Conservation (phyloP, 2,888 invertebrate genomes). For the Callinectes sapidus region DNA sequence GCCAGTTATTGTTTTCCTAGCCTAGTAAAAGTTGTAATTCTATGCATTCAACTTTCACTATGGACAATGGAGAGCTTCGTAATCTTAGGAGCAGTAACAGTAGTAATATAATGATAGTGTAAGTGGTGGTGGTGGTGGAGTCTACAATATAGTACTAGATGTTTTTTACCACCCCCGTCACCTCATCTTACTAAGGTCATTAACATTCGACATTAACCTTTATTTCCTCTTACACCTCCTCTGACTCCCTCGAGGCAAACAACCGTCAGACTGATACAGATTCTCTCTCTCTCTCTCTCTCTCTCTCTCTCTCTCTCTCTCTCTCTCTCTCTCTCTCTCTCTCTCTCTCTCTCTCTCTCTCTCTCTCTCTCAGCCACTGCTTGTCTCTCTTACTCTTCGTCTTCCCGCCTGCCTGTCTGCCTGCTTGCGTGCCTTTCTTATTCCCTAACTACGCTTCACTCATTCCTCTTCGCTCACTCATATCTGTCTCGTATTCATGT, state of each 20-base stretch:
- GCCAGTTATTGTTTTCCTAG: neutral
- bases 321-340: neutral
- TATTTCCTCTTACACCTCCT: neutral
- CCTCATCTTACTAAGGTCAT: slow-evolving; percentile 2
- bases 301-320: too few species aligned
- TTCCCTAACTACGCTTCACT: neutral
- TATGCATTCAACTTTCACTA: slow-evolving; percentile 17
- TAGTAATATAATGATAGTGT: neutral
- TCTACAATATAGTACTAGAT: neutral
- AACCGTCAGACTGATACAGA: neutral
- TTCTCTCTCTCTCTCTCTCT: neutral
- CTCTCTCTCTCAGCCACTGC: neutral
- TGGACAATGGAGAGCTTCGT: neutral
- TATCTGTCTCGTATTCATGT: too few species aligned
- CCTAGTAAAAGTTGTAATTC: neutral
- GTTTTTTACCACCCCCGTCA: neutral
- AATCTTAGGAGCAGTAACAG: neutral
- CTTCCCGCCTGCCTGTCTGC: too few species aligned
- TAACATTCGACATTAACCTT: neutral
- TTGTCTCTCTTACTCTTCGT: neutral
- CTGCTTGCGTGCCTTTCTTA: neutral
- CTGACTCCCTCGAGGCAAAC: neutral
- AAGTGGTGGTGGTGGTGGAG: neutral
- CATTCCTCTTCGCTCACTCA: neutral
- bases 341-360: neutral